phyloP scores from a whole-genome alignment of 2,797 vertebrate species.

The Brachymystax lenok region DNA sequence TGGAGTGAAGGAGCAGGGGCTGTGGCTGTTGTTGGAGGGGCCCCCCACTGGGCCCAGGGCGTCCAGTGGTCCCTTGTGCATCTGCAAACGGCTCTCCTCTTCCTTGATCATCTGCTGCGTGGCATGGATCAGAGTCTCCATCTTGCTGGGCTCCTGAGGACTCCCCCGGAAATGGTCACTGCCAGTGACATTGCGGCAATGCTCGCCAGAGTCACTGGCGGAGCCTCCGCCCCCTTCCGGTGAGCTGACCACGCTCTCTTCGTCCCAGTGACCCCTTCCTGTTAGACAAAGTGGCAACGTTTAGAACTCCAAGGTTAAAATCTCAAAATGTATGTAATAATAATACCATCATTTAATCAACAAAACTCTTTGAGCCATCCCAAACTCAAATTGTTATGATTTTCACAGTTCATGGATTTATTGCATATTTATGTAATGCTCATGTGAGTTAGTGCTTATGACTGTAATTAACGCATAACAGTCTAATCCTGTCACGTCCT shows the following conservation, averaged over 20 bases:
- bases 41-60: slow-evolving; percentile 78
- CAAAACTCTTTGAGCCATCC: neutral
- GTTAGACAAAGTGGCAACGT: slow-evolving; percentile 19
- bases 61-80: slow-evolving; percentile 83
- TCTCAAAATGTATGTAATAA: too few relatives aligned
- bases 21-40: slow-evolving; percentile 84
- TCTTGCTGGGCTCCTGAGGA: slow-evolving; percentile 91
- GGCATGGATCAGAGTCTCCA: slow-evolving; percentile 91
- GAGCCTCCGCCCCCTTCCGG: slow-evolving; percentile 90
- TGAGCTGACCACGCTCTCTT: slow-evolving; percentile 92
- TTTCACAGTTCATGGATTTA: neutral
- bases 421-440: neutral
- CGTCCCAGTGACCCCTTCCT: slow-evolving; percentile 93
- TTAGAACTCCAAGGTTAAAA: neutral
- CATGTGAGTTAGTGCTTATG: too few relatives aligned
- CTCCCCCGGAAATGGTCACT: slow-evolving; percentile 85
- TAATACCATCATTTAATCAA: too few relatives aligned
- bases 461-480: too few relatives aligned
- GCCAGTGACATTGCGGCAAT: slow-evolving; percentile 78
- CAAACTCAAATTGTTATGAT: neutral
- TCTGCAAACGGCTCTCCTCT: slow-evolving; percentile 89
- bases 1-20: slow-evolving; percentile 78
- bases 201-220: slow-evolving; percentile 89
- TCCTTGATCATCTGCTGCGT: slow-evolving; percentile 98
- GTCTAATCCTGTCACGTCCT: too few relatives aligned